A percentile compares a stretch with the other conserved stretches of the same genome.
These are phyloP conservation scores for Pseudolaguvia tuberculata DNA, from an alignment of 2,113 vertebrate species.

Conservation along the genomic window DNA sequence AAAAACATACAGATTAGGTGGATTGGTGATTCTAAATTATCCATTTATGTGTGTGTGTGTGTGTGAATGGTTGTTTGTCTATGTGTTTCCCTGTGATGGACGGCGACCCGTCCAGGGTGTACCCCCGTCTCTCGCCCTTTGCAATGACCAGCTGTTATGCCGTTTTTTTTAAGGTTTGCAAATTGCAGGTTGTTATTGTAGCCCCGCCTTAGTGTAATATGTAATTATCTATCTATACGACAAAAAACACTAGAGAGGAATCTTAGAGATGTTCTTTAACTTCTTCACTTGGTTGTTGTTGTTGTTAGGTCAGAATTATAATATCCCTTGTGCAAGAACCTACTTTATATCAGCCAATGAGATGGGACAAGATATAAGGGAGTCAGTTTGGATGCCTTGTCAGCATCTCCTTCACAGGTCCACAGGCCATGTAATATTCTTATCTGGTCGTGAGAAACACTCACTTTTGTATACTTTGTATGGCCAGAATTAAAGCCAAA, in stretches of 20 bases:
- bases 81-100: no score
- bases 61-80: no score
- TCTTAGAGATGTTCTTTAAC: constrained; percentile 64
- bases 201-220: no score
- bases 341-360: not conserved
- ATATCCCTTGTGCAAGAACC: not conserved
- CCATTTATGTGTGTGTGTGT: no score
- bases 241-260: constrained; percentile 47
- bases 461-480: not conserved
- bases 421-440: no score
- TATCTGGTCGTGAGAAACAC: not conserved
- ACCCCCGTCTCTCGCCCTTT: no score
- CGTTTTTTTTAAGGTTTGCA: no score
- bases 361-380: not conserved
- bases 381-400: not conserved
- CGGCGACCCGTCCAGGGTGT: no score
- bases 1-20: no score
- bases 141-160: no score
- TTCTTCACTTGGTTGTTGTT: constrained; percentile 63
- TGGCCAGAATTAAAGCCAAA: not conserved
- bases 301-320: constrained; percentile 56
- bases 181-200: constrained; percentile 45
- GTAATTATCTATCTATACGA: constrained; percentile 59
- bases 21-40: no score
- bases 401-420: not conserved